Conservation (phyloP, 2,797 vertebrate species). For the Pseudochirops cupreus region DNA sequence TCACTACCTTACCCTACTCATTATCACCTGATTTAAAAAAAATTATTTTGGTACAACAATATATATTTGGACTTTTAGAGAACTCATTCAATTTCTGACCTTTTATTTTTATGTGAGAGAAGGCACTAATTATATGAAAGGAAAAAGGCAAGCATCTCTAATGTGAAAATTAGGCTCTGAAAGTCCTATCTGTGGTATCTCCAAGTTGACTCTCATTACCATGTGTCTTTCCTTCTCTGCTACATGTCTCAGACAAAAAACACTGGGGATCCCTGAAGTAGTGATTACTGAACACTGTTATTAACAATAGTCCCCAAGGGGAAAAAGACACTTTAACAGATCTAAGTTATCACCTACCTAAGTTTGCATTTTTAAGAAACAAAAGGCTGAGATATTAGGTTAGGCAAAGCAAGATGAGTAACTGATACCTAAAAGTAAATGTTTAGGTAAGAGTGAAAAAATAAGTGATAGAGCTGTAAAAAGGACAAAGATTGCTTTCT, state of each 20-base stretch:
- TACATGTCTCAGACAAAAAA: conserved; percentile 1
- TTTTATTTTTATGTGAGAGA: conserved; percentile 48
- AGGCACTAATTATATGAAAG: conserved; percentile 47
- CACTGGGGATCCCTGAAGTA: neutral
- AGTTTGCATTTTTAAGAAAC: conserved; percentile 10
- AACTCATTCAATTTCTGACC: conserved; percentile 46
- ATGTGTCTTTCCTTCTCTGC: neutral
- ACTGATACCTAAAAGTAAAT: neutral
- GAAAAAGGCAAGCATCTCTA: neutral
- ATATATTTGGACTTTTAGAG: conserved; percentile 31
- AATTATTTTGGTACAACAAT: neutral
- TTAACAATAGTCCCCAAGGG: neutral
- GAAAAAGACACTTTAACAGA: neutral
- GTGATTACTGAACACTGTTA: neutral
- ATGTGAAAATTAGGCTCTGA: neutral
- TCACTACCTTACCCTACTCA: neutral
- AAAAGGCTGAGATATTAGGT: neutral
- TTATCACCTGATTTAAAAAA: neutral
- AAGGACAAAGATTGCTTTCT: conserved; percentile 45
- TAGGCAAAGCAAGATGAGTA: conserved; percentile 38
- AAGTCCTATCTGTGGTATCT: neutral
- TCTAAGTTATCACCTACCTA: neutral
- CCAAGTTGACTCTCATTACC: neutral
- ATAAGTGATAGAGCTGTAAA: accelerated
- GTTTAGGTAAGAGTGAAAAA: conserved; percentile 12